Evolutionary conservation across 2,113 vertebrate species (phyloP).

Genomic region (Meleagris gallopavo): DNA sequence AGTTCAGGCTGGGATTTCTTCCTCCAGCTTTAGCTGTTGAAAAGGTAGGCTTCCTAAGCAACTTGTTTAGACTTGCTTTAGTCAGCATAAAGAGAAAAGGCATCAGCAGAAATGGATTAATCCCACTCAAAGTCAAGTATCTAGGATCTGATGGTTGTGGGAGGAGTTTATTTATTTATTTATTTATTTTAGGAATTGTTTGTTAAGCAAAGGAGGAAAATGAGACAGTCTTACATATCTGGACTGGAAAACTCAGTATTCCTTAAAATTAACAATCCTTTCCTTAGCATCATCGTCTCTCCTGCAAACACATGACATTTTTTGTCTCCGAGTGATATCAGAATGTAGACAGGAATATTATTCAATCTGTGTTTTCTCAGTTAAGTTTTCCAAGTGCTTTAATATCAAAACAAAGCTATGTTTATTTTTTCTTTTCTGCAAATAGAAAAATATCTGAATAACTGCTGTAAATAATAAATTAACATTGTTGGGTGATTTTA

Average conservation of each 20-base stretch:
- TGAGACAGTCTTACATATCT: not conserved
- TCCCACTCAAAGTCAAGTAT: not conserved
- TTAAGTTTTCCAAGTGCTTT: conserved; percentile 8
- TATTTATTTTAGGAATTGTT: not conserved
- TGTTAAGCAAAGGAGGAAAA: not conserved
- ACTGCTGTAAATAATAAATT: conserved; percentile 69
- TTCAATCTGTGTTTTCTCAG: not conserved
- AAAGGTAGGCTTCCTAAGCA: not conserved
- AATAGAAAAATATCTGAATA: conserved; percentile 61
- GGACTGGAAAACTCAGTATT: not conserved
- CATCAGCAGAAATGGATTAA: not conserved
- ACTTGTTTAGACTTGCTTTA: not conserved
- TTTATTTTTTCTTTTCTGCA: conserved; percentile 37
- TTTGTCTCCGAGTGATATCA: not conserved
- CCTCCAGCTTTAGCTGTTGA: not conserved
- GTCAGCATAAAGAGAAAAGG: not conserved
- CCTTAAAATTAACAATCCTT: not conserved
- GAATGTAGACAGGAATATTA: not conserved
- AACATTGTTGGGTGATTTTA: conserved; percentile 50
- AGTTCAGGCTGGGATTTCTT: not conserved
- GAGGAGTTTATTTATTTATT: not conserved
- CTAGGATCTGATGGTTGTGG: not conserved
- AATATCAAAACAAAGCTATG: conserved; percentile 18
- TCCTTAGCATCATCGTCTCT: not conserved
- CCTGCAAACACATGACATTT: not conserved